Evolutionary conservation across 2,797 vertebrate genomes (phyloP).

Genomic region (Anisognathus igniventris): DNA sequence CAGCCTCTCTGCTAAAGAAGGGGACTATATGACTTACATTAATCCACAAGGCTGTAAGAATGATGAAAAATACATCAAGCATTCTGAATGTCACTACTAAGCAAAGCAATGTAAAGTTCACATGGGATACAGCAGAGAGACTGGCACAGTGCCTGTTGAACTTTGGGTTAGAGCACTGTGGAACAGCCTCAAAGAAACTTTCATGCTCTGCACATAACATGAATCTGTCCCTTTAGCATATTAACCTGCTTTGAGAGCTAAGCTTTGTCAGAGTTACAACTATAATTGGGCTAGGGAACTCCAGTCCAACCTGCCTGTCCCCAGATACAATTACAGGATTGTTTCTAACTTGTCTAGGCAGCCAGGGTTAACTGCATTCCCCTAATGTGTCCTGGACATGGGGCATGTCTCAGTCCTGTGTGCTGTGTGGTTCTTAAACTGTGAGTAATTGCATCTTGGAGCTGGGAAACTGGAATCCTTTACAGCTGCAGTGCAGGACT

Average conservation of each 20-base stretch:
- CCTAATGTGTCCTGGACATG: not conserved
- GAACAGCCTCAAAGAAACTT: constrained; percentile 6
- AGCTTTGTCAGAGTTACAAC: not conserved
- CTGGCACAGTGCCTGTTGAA: not conserved
- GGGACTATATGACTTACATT: not conserved
- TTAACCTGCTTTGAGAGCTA: constrained; percentile 17
- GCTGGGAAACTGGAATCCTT: not conserved
- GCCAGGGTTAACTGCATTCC: not conserved
- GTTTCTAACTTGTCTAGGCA: not conserved
- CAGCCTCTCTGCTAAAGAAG: not conserved
- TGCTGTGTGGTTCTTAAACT: not conserved
- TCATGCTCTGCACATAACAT: not conserved
- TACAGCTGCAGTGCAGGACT: not conserved
- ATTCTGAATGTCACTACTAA: not conserved
- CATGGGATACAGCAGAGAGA: not conserved
- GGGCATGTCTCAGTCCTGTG: not conserved
- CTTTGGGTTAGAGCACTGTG: not conserved
- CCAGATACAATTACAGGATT: not conserved
- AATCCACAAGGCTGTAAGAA: not conserved
- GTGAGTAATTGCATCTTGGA: not conserved
- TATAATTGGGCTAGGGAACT: not conserved
- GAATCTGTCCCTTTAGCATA: constrained; percentile 6
- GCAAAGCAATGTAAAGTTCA: not conserved
- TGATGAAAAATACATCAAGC: constrained; percentile 22
- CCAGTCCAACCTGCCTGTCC: not conserved